A percentile compares a stretch with the other conserved stretches of the same genome.
phyloP scores from a whole-genome alignment of 1,140 invertebrate species.

The Dufourea novaeangliae region DNA sequence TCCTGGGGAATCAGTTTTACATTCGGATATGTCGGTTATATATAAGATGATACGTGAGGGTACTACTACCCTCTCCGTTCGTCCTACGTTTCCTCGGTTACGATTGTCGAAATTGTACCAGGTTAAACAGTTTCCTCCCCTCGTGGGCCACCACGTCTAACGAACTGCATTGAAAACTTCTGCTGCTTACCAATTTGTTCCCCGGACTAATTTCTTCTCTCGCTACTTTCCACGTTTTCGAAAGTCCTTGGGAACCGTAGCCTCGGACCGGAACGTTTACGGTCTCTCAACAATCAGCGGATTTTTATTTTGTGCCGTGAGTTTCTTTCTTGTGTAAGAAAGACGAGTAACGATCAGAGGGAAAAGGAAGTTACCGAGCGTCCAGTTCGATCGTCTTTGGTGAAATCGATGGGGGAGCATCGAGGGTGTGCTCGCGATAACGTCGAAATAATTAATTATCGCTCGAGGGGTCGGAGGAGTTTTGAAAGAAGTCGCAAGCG shows the following conservation, averaged over 20 bases:
- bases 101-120: neutral
- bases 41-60: neutral
- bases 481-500: constrained; percentile 61
- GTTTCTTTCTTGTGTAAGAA: constrained; percentile 14
- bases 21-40: neutral
- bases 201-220: constrained; percentile 27
- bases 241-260: neutral
- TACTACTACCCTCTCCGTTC: neutral
- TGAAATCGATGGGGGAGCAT: neutral
- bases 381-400: neutral
- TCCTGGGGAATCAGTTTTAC: neutral
- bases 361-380: neutral
- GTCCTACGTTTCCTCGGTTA: neutral
- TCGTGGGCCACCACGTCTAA: constrained; percentile 34
- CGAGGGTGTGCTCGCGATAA: constrained; percentile 40
- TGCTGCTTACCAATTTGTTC: constrained; percentile 22
- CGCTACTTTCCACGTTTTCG: neutral
- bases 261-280: neutral
- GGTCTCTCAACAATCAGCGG: neutral
- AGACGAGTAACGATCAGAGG: neutral
- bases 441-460: constrained; percentile 69
- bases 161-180: constrained; percentile 52
- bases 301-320: neutral
- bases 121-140: neutral
- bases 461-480: constrained; percentile 16